A percentile compares a stretch with the other conserved stretches of the same genome.
Conservation (phyloP, 2,113 vertebrate genomes). For the Brachionichthys hirsutus region DNA sequence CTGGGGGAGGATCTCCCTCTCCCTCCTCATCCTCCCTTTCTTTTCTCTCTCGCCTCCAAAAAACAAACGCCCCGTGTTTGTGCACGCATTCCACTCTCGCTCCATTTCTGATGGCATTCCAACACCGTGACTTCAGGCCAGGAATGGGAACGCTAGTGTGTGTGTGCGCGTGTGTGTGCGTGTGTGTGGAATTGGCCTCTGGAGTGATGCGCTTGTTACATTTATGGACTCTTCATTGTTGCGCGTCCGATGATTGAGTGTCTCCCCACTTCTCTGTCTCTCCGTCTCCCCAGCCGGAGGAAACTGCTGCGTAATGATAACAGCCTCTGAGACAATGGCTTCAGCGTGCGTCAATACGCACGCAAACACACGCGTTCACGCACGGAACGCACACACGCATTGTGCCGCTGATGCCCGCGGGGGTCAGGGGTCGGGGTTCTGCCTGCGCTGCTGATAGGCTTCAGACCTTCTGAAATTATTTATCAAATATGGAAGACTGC, state of each 20-base stretch:
- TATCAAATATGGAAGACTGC: slow-evolving; percentile 63
- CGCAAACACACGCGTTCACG: slow-evolving; percentile 7
- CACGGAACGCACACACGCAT: slow-evolving; percentile 27
- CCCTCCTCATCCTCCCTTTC: too few species aligned
- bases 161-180: slow-evolving; percentile 26
- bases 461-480: slow-evolving; percentile 54
- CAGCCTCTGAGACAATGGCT: slow-evolving; percentile 65
- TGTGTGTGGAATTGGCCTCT: slow-evolving; percentile 10
- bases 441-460: too few species aligned
- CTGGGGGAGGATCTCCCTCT: too few species aligned
- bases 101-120: slow-evolving; percentile 65
- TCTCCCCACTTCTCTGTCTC: slow-evolving; percentile 31
- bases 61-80: too few species aligned
- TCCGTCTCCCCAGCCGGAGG: slow-evolving; percentile 37
- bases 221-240: slow-evolving; percentile 54
- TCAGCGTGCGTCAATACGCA: slow-evolving; percentile 37
- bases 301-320: slow-evolving; percentile 74
- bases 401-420: slow-evolving; percentile 24
- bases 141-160: slow-evolving; percentile 16
- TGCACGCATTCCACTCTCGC: slow-evolving; percentile 36
- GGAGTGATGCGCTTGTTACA: slow-evolving; percentile 51
- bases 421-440: slow-evolving; percentile 55
- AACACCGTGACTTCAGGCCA: slow-evolving; percentile 50
- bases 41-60: too few species aligned
- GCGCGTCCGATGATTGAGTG: slow-evolving; percentile 49